phyloP scores from a whole-genome alignment of 2,888 invertebrate genomes.

The Oxystoma pomonae region DNA sequence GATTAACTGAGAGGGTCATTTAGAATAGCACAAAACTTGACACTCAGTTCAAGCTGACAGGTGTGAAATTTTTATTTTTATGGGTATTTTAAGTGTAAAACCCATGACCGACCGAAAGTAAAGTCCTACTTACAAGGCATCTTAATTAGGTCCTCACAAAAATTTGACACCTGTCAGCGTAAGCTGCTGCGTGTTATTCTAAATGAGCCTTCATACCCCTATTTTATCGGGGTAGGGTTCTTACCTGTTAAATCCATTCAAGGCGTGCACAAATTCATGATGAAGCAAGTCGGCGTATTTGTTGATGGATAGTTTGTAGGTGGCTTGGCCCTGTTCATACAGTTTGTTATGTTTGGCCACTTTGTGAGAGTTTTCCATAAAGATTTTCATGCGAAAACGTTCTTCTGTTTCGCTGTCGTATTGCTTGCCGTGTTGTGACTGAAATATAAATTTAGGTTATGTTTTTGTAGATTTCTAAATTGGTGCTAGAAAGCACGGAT shows the following conservation, averaged over 20 bases:
- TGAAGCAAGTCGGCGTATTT: conserved; percentile 85
- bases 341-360: conserved; percentile 81
- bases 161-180: too few species aligned
- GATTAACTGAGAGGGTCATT: too few species aligned
- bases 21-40: too few species aligned
- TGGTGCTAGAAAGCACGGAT: background rate
- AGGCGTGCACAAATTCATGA: conserved; percentile 67
- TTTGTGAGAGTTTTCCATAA: conserved; percentile 80
- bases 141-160: too few species aligned
- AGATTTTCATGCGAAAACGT: conserved; percentile 82
- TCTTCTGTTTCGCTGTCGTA: conserved; percentile 75
- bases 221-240: too few species aligned
- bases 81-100: too few species aligned
- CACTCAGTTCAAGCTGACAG: too few species aligned
- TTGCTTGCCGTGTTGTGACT: conserved; percentile 42
- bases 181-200: too few species aligned
- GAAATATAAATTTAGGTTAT: conserved; percentile 12
- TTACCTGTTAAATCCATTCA: conserved; percentile 64
- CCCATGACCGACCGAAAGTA: too few species aligned
- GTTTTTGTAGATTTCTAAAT: background rate
- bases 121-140: too few species aligned
- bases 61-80: too few species aligned
- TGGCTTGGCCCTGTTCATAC: conserved; percentile 60
- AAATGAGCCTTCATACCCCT: too few species aligned
- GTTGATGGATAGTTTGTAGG: conserved; percentile 70